Evolutionary conservation across 2,113 vertebrate genomes (phyloP).

Genomic region (Probosciger aterrimus): DNA sequence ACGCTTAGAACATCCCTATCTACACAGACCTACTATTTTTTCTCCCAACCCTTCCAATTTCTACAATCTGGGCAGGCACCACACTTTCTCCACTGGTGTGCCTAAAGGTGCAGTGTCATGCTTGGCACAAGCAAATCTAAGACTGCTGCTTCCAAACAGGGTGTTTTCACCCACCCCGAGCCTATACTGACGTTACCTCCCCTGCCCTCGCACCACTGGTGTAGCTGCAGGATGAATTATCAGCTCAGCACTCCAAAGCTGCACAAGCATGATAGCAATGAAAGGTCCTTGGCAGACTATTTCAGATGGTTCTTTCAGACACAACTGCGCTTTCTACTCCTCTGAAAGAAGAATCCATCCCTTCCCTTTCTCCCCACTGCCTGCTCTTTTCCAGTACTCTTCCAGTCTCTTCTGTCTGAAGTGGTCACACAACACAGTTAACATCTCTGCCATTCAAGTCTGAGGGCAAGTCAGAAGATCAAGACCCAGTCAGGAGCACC

Average conservation of each 20-base stretch:
- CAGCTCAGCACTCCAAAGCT: conserved; percentile 23
- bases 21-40: not conserved
- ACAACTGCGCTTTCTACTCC: not conserved
- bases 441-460: not conserved
- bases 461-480: not conserved
- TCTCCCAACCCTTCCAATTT: not conserved
- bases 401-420: not conserved
- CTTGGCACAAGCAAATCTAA: not conserved
- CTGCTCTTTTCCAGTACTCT: not conserved
- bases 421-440: not conserved
- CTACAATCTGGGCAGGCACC: not conserved
- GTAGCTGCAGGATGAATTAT: conserved; percentile 4
- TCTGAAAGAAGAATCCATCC: not conserved
- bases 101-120: not conserved
- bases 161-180: not conserved
- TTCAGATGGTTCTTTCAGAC: not conserved
- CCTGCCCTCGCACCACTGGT: not conserved
- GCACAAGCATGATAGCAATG: not conserved
- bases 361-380: not conserved
- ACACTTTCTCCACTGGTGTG: not conserved
- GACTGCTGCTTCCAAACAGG: not conserved
- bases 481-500: not conserved
- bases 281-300: not conserved
- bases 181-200: not conserved
- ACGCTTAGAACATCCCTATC: not conserved